Evolutionary conservation across 1,140 invertebrate genomes (phyloP).

Genomic region (Macrobrachium rosenbergii): DNA sequence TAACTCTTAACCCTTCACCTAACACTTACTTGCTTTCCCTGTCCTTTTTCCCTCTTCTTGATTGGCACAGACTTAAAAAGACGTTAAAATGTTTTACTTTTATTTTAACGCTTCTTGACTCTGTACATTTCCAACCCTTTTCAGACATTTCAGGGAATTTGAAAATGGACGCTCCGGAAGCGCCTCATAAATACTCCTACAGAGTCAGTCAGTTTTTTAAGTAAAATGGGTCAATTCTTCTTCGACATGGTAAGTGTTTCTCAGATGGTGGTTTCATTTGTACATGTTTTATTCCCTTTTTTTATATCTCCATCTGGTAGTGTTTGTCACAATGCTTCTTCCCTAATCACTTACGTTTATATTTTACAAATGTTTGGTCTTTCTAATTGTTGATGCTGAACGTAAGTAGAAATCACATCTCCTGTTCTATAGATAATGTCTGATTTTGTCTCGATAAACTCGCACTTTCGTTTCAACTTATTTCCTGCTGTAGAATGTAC

Average conservation of each 20-base stretch:
- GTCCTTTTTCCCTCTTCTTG: neutral
- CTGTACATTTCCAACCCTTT: constrained; percentile 1
- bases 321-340: too few relatives aligned
- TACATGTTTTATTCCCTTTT: neutral
- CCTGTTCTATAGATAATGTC: too few relatives aligned
- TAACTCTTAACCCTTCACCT: neutral
- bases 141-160: neutral
- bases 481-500: too few relatives aligned
- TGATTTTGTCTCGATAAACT: too few relatives aligned
- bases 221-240: neutral
- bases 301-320: neutral
- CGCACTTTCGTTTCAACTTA: too few relatives aligned
- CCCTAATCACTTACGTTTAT: too few relatives aligned
- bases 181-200: neutral
- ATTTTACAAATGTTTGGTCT: too few relatives aligned
- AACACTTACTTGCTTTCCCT: neutral
- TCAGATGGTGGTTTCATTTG: neutral
- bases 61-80: neutral
- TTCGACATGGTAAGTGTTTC: neutral
- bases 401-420: too few relatives aligned
- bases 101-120: neutral
- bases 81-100: too few relatives aligned
- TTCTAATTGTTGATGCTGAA: too few relatives aligned
- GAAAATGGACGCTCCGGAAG: neutral
- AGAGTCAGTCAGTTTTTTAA: neutral